Evolutionary conservation across 2,888 invertebrate species (phyloP).

Genomic region (Adelognathus sp.): DNA sequence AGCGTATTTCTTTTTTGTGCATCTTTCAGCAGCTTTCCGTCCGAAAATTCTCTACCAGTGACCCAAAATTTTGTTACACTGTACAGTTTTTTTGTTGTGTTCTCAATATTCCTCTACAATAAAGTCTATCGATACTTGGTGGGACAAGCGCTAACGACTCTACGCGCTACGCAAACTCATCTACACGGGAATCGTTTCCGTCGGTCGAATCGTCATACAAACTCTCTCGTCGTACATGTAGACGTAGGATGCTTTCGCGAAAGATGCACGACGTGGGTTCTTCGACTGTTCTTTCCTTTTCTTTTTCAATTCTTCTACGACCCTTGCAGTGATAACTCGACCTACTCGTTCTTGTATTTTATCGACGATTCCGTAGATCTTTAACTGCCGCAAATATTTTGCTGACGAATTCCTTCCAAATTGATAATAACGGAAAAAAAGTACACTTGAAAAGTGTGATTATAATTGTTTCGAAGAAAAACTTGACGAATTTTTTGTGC

Average conservation of each 20-base stretch:
- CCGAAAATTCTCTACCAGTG: not conserved
- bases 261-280: slow-evolving; percentile 1
- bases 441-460: not conserved
- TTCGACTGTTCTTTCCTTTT: not conserved
- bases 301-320: slow-evolving; percentile 18
- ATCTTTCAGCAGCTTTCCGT: not conserved
- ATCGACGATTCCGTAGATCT: not conserved
- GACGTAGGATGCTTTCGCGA: slow-evolving; percentile 30
- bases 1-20: not conserved
- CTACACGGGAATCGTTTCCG: slow-evolving; percentile 48
- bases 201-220: slow-evolving; percentile 49
- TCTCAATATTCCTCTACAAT: slow-evolving; percentile 43
- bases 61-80: not conserved
- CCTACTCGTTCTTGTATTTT: slow-evolving; percentile 6
- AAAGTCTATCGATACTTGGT: slow-evolving; percentile 45
- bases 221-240: slow-evolving; percentile 37
- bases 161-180: slow-evolving; percentile 59
- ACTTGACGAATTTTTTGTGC: not conserved
- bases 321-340: slow-evolving; percentile 8
- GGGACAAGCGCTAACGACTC: slow-evolving; percentile 57
- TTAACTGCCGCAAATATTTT: slow-evolving; percentile 15
- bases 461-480: no score
- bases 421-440: not conserved
- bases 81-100: not conserved
- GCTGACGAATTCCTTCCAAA: not conserved